phyloP scores from a whole-genome alignment of 2,888 invertebrate species.

The Eumacrocentrus americanus region DNA sequence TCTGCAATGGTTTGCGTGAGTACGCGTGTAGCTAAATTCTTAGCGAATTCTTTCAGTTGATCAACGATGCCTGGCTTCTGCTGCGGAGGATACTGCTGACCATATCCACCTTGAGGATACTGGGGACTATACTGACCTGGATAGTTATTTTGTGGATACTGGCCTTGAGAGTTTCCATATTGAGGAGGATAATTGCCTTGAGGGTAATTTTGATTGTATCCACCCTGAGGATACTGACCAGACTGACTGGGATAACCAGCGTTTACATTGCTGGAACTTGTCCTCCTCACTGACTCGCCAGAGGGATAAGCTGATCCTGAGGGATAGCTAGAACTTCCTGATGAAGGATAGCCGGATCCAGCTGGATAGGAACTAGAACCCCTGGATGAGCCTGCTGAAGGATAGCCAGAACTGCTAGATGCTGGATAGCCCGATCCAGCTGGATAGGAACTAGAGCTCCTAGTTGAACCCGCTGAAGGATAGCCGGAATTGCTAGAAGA shows the following conservation, averaged over 20 bases:
- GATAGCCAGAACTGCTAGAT: constrained; percentile 26
- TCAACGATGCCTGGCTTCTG: constrained; percentile 49
- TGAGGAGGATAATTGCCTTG: constrained; percentile 34
- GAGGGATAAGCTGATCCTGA: constrained; percentile 23
- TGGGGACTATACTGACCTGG: constrained; percentile 29
- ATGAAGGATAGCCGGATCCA: constrained; percentile 25
- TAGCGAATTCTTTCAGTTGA: constrained; percentile 47
- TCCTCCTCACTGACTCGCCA: constrained; percentile 16
- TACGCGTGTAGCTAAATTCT: constrained; percentile 47
- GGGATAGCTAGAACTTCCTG: constrained; percentile 27
- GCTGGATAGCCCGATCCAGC: constrained; percentile 30
- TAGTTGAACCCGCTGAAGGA: constrained; percentile 15
- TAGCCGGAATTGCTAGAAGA: constrained; percentile 9
- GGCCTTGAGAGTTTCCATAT: constrained; percentile 28
- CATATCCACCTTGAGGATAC: constrained; percentile 44
- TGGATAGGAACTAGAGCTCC: no score
- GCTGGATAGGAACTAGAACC: constrained; percentile 33
- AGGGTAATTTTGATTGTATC: constrained; percentile 31
- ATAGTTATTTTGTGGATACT: constrained; percentile 31
- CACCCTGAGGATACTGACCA: constrained; percentile 24
- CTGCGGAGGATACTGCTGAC: constrained; percentile 43
- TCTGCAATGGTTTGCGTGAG: constrained; percentile 52
- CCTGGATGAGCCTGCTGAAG: constrained; percentile 23
- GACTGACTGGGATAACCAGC: constrained; percentile 28
- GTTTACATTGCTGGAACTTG: constrained; percentile 20